Conservation (phyloP, 2,888 invertebrate genomes). For the Neoscelio sp. region DNA sequence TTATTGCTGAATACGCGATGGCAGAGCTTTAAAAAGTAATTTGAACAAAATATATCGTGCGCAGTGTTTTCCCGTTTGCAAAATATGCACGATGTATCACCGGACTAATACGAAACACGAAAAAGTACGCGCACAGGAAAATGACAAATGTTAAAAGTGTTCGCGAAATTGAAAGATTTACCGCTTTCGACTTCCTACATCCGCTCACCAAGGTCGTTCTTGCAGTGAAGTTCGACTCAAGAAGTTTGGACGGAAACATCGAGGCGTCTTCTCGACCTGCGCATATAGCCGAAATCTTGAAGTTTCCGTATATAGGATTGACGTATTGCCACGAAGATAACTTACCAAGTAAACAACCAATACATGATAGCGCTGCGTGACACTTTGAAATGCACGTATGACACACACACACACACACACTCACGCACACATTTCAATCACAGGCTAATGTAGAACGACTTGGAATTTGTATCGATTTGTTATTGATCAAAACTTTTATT, state of each 20-base stretch:
- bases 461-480: neutral
- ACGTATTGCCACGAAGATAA: constrained; percentile 81
- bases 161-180: constrained; percentile 73
- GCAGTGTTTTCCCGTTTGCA: constrained; percentile 40
- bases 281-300: constrained; percentile 69
- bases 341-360: constrained; percentile 80
- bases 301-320: constrained; percentile 79
- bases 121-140: constrained; percentile 36
- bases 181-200: constrained; percentile 68
- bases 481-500: neutral
- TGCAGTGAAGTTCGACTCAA: constrained; percentile 29
- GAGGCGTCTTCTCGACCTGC: constrained; percentile 53
- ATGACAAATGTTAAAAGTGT: constrained; percentile 64
- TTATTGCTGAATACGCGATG: no score
- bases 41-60: neutral
- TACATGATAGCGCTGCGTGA: constrained; percentile 74
- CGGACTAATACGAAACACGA: constrained; percentile 24
- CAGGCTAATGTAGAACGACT: constrained; percentile 52
- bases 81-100: constrained; percentile 49
- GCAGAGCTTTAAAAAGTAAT: neutral
- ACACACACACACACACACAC: no score
- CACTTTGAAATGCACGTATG: constrained; percentile 68
- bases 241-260: constrained; percentile 68
- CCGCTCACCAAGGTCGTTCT: constrained; percentile 67
- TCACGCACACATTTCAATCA: no score